Percentiles rank a stretch among this genome's conserved stretches.
phyloP scores from a whole-genome alignment of 2,113 vertebrate species.

The Calypte anna region DNA sequence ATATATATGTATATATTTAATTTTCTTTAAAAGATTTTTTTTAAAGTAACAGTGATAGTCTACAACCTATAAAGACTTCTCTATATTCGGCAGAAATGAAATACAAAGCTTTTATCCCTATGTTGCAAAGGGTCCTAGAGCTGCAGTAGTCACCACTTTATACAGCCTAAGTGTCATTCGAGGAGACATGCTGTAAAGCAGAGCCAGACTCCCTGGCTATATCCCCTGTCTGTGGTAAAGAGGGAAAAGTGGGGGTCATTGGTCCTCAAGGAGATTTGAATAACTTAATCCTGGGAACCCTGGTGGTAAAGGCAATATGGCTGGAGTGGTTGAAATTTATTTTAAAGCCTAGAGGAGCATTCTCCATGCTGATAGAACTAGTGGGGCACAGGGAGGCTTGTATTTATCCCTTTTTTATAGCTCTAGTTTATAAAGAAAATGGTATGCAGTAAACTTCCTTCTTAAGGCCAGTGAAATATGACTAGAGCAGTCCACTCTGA shows the following conservation, averaged over 20 bases:
- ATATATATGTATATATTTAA: background rate
- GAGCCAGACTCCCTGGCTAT: background rate
- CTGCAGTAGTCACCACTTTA: background rate
- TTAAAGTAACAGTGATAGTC: background rate
- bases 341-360: background rate
- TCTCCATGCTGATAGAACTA: background rate
- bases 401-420: background rate
- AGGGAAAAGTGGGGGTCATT: background rate
- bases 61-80: background rate
- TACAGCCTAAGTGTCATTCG: accelerated
- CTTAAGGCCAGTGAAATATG: background rate
- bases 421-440: background rate
- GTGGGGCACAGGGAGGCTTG: background rate
- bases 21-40: no score
- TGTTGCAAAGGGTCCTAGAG: background rate
- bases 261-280: background rate
- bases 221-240: background rate
- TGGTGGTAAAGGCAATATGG: background rate
- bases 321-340: background rate
- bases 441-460: background rate
- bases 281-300: background rate
- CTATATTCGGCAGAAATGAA: background rate
- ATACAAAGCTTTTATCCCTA: background rate
- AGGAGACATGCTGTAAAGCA: background rate
- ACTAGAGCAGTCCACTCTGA: background rate